phyloP scores from a whole-genome alignment of 23 tunicate species.

The Halocynthia aurantium region DNA sequence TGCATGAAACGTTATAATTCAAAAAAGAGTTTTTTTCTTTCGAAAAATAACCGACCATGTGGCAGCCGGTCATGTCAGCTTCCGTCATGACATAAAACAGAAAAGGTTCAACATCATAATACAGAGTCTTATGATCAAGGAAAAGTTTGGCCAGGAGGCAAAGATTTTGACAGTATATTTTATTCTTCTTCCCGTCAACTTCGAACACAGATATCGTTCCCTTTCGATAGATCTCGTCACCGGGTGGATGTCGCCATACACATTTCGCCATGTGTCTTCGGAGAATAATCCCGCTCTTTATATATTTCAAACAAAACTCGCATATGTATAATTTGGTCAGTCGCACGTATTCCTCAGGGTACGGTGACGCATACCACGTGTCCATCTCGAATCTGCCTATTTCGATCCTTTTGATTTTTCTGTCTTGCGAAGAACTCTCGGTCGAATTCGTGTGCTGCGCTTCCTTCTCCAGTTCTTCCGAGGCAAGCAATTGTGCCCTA shows the following conservation, averaged over 20 bases:
- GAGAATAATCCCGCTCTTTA: conserved; percentile 71
- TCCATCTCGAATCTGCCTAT: conserved; percentile 89
- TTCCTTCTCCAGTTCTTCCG: conserved; percentile 20
- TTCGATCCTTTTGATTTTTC: conserved; percentile 60
- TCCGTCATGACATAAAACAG: conserved; percentile 96
- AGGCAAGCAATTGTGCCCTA: conserved; percentile 68
- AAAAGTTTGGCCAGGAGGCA: conserved; percentile 95
- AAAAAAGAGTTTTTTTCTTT: conserved; percentile 94
- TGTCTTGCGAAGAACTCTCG: background rate
- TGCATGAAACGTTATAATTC: conserved; percentile 95
- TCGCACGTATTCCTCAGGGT: conserved; percentile 76
- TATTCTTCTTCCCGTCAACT: conserved; percentile 92
- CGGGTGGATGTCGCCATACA: conserved; percentile 90
- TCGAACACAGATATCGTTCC: conserved; percentile 88
- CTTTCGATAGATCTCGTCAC: conserved; percentile 90
- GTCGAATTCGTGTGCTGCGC: background rate
- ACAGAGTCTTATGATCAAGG: conserved; percentile 88
- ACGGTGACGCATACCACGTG: conserved; percentile 93
- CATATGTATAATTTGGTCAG: conserved; percentile 85
- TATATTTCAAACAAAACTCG: conserved; percentile 93
- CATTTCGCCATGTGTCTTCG: conserved; percentile 94
- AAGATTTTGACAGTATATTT: conserved; percentile 94
- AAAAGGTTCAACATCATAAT: conserved; percentile 94
- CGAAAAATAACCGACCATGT: conserved; percentile 95
- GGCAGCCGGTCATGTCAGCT: conserved; percentile 76